Evolutionary conservation across 2,797 vertebrate genomes (phyloP), one percentile per base, ranked within the genome.

Genomic region (Zenarchopterus dispar): DNA sequence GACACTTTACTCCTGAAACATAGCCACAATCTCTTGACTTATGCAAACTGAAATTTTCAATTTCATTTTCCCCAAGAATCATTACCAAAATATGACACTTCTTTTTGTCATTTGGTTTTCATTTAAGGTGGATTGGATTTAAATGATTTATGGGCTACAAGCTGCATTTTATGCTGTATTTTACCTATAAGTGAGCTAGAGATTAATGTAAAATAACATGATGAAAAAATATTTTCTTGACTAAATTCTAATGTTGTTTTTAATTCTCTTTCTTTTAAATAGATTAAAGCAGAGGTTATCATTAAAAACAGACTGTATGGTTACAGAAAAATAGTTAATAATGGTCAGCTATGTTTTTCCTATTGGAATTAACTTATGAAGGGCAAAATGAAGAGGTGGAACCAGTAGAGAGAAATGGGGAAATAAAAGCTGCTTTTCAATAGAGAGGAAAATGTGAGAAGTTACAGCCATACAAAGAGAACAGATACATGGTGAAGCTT

Each of bases 401-500:
- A 43, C n/a, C 2, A 49, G 24, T 7, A 18, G 18, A 53, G 22
- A 43, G 45, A 9, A 42, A n/a, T 2, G 7, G 42, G 15, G 47
- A 17, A 15, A 75, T 24, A n/a, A 63, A 50, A 51, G 18, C 26
- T 18, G 41, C 23, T 72, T 56, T 23, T 45, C 46, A 73, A 44
- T 23, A 56, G 36, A 33, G 59, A 48, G 26, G 24, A 36, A 36
- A 41, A 70, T 60, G 5, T 0, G 45, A 57, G 16, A 44, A 24
- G 9, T 48, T 51, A 39, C 2, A 41, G 49, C 17, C 41, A 48
- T 64, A 47, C 24, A 22, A 59, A 55, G 21, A 74, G 31, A 73
- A 19, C 26, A 64, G 49, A 60, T 44, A 60, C 52, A 56, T 56
- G 56, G 41, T 42, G 51, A 61, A 55, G 76, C 48, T 47, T 36